phyloP scores from a whole-genome alignment of 2,888 invertebrate genomes.

The Drosophila nr. fundita region DNA sequence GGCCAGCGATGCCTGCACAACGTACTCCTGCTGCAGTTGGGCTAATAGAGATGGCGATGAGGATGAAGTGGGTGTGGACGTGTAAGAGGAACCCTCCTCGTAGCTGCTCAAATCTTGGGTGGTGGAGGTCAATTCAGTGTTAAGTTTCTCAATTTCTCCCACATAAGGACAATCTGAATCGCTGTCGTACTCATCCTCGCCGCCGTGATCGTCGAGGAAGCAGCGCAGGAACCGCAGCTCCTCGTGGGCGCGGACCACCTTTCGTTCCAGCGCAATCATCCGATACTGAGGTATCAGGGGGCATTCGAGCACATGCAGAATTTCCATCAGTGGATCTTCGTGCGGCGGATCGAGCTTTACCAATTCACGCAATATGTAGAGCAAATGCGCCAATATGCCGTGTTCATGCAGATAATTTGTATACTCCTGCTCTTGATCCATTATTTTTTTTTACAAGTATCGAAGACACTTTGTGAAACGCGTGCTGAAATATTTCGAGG shows the following conservation, averaged over 20 bases:
- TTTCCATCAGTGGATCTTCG: conserved; percentile 51
- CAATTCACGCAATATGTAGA: conserved; percentile 50
- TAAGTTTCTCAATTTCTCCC: conserved; percentile 39
- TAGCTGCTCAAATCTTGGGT: neutral
- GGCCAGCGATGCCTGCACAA: conserved; percentile 2
- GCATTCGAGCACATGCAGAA: conserved; percentile 56
- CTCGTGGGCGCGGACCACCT: conserved; percentile 58
- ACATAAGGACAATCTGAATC: conserved; percentile 57
- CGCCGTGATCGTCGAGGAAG: conserved; percentile 50
- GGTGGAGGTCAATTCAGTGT: neutral
- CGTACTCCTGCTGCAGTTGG: conserved; percentile 7
- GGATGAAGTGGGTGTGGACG: neutral
- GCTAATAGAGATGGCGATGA: neutral
- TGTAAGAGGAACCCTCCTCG: neutral
- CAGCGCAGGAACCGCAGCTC: conserved; percentile 58
- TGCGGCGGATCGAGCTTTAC: conserved; percentile 43
- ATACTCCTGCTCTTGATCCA: conserved; percentile 46
- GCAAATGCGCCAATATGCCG: conserved; percentile 48
- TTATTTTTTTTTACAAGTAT: conserved; percentile 10
- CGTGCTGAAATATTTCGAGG: conserved; percentile 12
- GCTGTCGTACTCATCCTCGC: conserved; percentile 55
- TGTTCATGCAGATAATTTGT: conserved; percentile 42
- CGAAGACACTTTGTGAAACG: neutral
- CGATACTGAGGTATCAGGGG: conserved; percentile 65
- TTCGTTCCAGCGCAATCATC: conserved; percentile 65